Evolutionary conservation across 2,888 invertebrate genomes (phyloP), one percentile per base, ranked within the genome.

Genomic region (Vanessa cardui): DNA sequence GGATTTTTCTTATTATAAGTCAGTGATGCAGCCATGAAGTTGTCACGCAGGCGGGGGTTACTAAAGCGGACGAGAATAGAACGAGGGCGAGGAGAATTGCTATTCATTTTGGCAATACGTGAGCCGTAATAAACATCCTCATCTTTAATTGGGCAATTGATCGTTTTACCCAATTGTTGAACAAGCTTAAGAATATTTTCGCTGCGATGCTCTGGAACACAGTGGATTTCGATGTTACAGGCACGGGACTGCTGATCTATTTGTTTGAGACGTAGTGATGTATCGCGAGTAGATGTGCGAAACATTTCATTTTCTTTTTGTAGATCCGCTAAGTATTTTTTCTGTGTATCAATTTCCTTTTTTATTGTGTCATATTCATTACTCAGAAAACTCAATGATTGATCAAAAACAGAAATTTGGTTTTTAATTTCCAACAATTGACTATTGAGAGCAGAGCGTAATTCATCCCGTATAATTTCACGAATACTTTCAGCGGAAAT

Each of bases 221-320:
- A 75, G 8, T 76, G 74, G 9, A 76, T 64, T 59, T 76, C 73
- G 4, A 75, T 12, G 54, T 75, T 76, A 15, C 60, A 64, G 4
- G 72, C 49, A n/a, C 76, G 66, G 6, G 74, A 66, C 6, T 63
- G 58, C 54, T 74, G 73, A 45, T 76, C 76, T 21, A 74, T 50
- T 26, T 71, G 71, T 6, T 58, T 62, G 1, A 76, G 50, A 8
- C 72, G 72, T 1, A 18, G 31, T 18, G 56, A 64, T 1, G 59
- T 58, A 15, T 69, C 65, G 1, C 44, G 52, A 16, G 46, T 59
- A 9, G 60, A 26, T 4, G 52, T 58, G n/a, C 52, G 70, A 7
- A 74, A 58, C 2, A 26, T 6, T 16, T 65, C 65, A 54, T 72
- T 72, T n/a, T 72, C 71, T 60, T 60, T 60, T 20, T 60, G 60